A percentile compares a stretch with the other conserved stretches of the same genome.
Evolutionary conservation across 1,140 invertebrate species (phyloP).

Genomic region (Drosophila sucinea): DNA sequence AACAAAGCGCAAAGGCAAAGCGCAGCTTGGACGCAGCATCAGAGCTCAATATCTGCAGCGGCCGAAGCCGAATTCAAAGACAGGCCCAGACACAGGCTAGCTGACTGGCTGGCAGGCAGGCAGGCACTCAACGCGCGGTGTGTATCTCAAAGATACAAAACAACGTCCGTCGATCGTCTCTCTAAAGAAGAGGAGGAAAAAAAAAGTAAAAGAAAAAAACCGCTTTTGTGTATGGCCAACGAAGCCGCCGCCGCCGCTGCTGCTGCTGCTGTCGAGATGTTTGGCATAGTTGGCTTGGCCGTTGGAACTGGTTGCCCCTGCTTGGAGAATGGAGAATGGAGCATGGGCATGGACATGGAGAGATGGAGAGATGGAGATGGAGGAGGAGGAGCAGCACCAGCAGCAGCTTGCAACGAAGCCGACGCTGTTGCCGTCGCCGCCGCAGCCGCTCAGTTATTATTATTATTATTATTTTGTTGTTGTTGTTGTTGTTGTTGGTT

Average conservation of each 20-base stretch:
- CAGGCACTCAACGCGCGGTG: conserved; percentile 55
- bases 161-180: conserved; percentile 57
- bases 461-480: conserved; percentile 44
- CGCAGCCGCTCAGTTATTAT: conserved; percentile 72
- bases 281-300: conserved; percentile 77
- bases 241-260: conserved; percentile 41
- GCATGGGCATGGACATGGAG: conserved; percentile 16
- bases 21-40: conserved; percentile 61
- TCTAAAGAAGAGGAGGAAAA: neutral
- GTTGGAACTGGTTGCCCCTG: conserved; percentile 72
- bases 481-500: conserved; percentile 43
- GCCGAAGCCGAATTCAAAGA: conserved; percentile 10
- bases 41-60: conserved; percentile 25
- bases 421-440: conserved; percentile 45
- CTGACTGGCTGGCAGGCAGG: conserved; percentile 3
- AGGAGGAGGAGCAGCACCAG: conserved; percentile 32
- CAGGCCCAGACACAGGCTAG: conserved; percentile 14
- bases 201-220: conserved; percentile 36
- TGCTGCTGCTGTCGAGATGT: conserved; percentile 59
- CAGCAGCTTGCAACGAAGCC: conserved; percentile 65
- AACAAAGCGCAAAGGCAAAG: conserved; percentile 65
- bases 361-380: conserved; percentile 21
- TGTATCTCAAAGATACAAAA: conserved; percentile 78
- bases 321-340: conserved; percentile 30
- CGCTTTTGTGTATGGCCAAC: conserved; percentile 75